A percentile compares a stretch with the other conserved stretches of the same genome.
These are phyloP conservation scores for Campylomormyrus tamandua DNA, from an alignment of 2,113 vertebrate species.

Conservation along the genomic window DNA sequence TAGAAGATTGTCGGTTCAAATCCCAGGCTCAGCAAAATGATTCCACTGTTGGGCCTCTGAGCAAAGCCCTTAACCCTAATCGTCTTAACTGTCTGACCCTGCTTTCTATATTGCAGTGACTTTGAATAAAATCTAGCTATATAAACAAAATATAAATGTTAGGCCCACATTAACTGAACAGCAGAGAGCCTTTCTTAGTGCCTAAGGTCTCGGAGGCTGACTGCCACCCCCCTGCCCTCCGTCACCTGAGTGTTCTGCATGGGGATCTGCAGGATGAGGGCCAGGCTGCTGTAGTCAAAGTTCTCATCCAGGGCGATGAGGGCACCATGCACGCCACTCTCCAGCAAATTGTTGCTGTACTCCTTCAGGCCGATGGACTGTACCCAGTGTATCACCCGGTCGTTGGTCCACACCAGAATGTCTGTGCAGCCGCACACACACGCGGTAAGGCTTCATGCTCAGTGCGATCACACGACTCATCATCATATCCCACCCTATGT, in stretches of 20 bases:
- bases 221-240: background rate
- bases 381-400: conserved; percentile 91
- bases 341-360: conserved; percentile 77
- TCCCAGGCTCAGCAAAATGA: background rate
- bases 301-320: conserved; percentile 86
- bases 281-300: conserved; percentile 88
- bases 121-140: background rate
- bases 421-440: conserved; percentile 53
- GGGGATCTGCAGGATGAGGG: conserved; percentile 89
- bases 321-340: conserved; percentile 84
- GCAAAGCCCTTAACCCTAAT: background rate
- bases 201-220: background rate
- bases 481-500: conserved; percentile 28
- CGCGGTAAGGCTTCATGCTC: background rate
- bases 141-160: background rate
- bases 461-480: conserved; percentile 30
- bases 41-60: background rate
- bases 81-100: background rate
- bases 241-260: conserved; percentile 93
- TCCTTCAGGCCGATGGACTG: conserved; percentile 88
- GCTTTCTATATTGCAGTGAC: background rate
- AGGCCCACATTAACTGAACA: background rate
- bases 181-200: background rate
- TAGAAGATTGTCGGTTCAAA: background rate
- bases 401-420: conserved; percentile 91